Evolutionary conservation across 2,888 invertebrate species (phyloP).

Genomic region (Idaea dimidiata): DNA sequence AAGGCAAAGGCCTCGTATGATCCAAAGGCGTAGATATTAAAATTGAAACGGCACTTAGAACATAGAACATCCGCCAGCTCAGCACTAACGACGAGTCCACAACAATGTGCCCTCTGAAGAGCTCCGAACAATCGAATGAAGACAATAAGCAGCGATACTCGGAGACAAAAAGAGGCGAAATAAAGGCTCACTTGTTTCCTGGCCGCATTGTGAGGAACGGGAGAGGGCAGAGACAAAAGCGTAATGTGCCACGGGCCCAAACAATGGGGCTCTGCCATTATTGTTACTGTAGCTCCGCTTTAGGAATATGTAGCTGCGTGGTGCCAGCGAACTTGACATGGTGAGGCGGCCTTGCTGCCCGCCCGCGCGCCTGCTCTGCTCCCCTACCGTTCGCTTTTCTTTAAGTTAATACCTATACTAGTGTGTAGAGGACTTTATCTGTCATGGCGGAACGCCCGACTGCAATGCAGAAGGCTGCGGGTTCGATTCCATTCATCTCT

Average conservation of each 20-base stretch:
- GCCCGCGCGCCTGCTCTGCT: constrained; percentile 4
- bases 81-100: constrained; percentile 77
- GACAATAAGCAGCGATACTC: constrained; percentile 82
- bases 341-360: constrained; percentile 50
- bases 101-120: constrained; percentile 81
- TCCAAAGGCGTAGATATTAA: constrained; percentile 58
- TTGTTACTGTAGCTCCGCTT: constrained; percentile 78
- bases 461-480: too few species aligned
- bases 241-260: constrained; percentile 81
- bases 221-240: constrained; percentile 81
- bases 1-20: constrained; percentile 32
- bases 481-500: too few species aligned
- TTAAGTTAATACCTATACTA: not conserved
- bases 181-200: constrained; percentile 82
- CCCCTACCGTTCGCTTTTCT: not conserved
- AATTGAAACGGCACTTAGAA: constrained; percentile 73
- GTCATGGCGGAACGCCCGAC: too few species aligned
- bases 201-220: constrained; percentile 81
- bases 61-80: constrained; percentile 76
- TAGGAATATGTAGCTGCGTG: constrained; percentile 68
- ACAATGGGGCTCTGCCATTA: constrained; percentile 78
- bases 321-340: constrained; percentile 75
- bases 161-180: constrained; percentile 82
- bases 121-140: constrained; percentile 82
- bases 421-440: too few species aligned